A percentile compares a stretch with the other conserved stretches of the same genome.
phyloP scores from a whole-genome alignment of 2,888 invertebrate genomes.

The Papilio elwesi region DNA sequence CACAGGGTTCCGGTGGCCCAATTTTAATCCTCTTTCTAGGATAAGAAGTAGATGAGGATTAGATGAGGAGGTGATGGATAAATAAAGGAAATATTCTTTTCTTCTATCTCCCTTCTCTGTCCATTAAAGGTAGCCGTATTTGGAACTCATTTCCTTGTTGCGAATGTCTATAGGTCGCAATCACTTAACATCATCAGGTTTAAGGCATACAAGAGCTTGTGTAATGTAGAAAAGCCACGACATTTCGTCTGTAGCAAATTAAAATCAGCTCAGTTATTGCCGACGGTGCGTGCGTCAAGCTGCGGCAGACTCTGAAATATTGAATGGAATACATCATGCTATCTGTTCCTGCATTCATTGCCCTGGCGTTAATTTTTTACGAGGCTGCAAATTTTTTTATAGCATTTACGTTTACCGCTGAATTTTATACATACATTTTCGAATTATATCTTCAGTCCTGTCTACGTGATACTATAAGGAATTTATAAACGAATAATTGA shows the following conservation, averaged over 20 bases:
- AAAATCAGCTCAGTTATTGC: slow-evolving; percentile 26
- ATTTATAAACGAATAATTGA: too few relatives aligned
- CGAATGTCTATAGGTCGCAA: too few relatives aligned
- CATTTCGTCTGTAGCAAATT: not conserved
- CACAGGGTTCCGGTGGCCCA: too few relatives aligned
- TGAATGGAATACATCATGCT: slow-evolving; percentile 23
- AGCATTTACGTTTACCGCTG: not conserved
- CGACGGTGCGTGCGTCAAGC: slow-evolving; percentile 1
- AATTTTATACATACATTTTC: not conserved
- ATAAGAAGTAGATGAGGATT: too few relatives aligned
- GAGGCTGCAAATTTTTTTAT: slow-evolving; percentile 18
- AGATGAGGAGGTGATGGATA: too few relatives aligned
- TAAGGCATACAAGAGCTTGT: not conserved
- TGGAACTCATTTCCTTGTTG: too few relatives aligned
- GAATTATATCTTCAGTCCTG: not conserved
- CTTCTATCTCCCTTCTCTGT: too few relatives aligned
- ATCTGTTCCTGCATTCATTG: slow-evolving; percentile 18
- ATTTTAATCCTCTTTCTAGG: too few relatives aligned
- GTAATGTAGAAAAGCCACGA: not conserved
- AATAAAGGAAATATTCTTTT: too few relatives aligned
- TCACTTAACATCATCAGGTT: too few relatives aligned
- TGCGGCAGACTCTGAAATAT: slow-evolving; percentile 18
- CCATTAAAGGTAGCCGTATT: too few relatives aligned
- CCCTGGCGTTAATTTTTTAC: slow-evolving; percentile 21
- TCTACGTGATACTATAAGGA: too few relatives aligned